Percentiles rank a stretch among this genome's conserved stretches.
These are phyloP conservation scores for Papilio dardanus DNA, from an alignment of 1,140 invertebrate species.

Conservation along the genomic window DNA sequence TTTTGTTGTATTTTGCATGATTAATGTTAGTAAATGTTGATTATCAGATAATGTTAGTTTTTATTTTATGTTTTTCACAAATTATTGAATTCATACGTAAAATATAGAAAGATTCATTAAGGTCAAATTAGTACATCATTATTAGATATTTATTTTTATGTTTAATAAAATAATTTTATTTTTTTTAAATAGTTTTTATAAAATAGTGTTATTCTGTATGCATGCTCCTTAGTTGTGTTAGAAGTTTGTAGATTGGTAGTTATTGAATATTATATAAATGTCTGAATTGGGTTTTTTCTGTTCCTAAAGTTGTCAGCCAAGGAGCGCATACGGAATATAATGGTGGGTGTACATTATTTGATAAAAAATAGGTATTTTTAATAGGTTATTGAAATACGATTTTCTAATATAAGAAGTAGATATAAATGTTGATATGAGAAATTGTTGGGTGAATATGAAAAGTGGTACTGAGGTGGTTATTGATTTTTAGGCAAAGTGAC, in stretches of 20 bases:
- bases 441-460: conserved; percentile 22
- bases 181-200: not conserved
- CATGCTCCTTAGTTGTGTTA: conserved; percentile 38
- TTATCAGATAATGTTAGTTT: not conserved
- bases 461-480: conserved; percentile 34
- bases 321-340: conserved; percentile 72
- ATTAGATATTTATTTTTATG: not conserved
- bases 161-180: not conserved
- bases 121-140: not conserved
- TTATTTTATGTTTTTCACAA: not conserved
- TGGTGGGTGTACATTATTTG: conserved; percentile 62
- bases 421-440: conserved; percentile 10
- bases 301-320: conserved; percentile 74
- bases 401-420: not conserved
- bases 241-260: conserved; percentile 21
- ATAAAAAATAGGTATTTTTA: conserved; percentile 44
- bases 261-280: conserved; percentile 28
- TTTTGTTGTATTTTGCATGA: conserved; percentile 11
- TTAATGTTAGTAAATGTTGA: not conserved
- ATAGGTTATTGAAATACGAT: conserved; percentile 45
- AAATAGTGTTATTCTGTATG: conserved; percentile 35
- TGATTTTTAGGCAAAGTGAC: conserved; percentile 91
- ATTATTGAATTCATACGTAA: not conserved
- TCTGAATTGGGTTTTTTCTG: conserved; percentile 67
- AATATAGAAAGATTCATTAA: not conserved